Base-by-base conservation (phyloP, 2,888 invertebrate species). In the Danaus chrysippus region DNA sequence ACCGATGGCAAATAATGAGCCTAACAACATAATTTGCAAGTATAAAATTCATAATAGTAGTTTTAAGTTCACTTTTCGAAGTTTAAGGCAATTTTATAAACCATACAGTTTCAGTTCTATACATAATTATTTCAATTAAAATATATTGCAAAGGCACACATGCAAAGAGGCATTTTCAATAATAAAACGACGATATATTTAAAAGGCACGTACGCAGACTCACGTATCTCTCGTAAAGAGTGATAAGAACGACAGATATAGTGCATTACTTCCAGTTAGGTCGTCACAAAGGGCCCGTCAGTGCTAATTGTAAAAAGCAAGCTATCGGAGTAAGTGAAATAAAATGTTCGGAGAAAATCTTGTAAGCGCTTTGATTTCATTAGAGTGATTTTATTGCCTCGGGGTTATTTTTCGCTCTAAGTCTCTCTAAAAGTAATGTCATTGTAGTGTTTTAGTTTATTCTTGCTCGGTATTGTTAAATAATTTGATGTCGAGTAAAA, bases 241-340 rank as follows among this genome's bases (percentile, higher is more conserved):
- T 81, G 79, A 83, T 86, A 78, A 81, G 77, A 69, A 60, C 67
- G 76, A 84, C 86, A 84, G 78, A 81, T 82, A 82, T 76, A 76
- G 82, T 78, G 76, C 86, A 81, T 87, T 84, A 79, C 76, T 87
- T 85, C 81, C 79, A 78, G 79, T 87, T 86, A 87, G 65, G 42
- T 63, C 46, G 63, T 64, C 63, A 67, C 66, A 66, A 63, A 63
- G 58, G 56, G 59, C 66, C 57, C 56, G 59, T 62, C 64, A 54
- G 56, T 53, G 64, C 59, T 73, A 72, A 82, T 77, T 78, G 82
- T 80, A 75, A 81, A 75, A 77, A 68, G 66, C 65, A 59, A 52
- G 55, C 61, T 58, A 55, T 56, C 54, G 15, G 54, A 56, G 61
- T 62, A 68, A 68, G 58, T 65, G 65, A 62, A 68, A 68, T 41